Percentiles rank a stretch among this genome's conserved stretches.
phyloP scores from a whole-genome alignment of 2,888 invertebrate genomes.

The Hyposoter dolosus region DNA sequence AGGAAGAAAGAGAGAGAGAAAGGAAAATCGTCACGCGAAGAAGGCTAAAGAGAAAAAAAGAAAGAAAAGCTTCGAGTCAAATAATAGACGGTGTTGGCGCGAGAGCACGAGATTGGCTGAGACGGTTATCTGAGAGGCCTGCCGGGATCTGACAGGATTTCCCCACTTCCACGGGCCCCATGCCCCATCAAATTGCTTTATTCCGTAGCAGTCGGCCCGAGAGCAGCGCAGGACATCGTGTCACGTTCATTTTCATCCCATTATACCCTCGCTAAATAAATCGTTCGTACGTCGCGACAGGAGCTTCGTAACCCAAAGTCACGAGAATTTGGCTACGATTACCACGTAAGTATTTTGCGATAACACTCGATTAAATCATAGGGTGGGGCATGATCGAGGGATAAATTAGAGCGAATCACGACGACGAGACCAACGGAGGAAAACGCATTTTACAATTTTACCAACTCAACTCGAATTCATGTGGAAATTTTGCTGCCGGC shows the following conservation, averaged over 20 bases:
- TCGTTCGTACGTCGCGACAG: conserved; percentile 21
- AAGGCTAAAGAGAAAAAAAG: not conserved
- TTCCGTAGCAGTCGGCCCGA: conserved; percentile 24
- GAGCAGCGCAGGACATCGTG: conserved; percentile 15
- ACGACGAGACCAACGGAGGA: not conserved
- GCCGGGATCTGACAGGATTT: conserved; percentile 18
- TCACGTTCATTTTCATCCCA: conserved; percentile 40
- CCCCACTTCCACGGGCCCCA: conserved; percentile 27
- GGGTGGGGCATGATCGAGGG: conserved; percentile 29
- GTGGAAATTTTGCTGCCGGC: conserved; percentile 55
- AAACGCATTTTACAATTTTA: not conserved
- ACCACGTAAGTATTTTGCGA: conserved; percentile 64
- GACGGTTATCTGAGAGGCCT: conserved; percentile 41
- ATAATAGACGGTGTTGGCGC: conserved; percentile 45
- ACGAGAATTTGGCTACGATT: conserved; percentile 32
- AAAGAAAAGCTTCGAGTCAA: conserved; percentile 29
- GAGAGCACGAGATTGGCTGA: conserved; percentile 52
- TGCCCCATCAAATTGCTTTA: conserved; percentile 20
- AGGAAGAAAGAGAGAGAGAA: not conserved
- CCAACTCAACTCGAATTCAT: conserved; percentile 26
- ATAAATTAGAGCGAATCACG: not conserved
- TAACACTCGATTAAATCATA: conserved; percentile 42
- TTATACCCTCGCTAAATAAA: conserved; percentile 32
- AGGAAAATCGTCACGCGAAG: not conserved
- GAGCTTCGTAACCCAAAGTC: not conserved